phyloP scores from a whole-genome alignment of 2,113 vertebrate genomes.

The Parus major region DNA sequence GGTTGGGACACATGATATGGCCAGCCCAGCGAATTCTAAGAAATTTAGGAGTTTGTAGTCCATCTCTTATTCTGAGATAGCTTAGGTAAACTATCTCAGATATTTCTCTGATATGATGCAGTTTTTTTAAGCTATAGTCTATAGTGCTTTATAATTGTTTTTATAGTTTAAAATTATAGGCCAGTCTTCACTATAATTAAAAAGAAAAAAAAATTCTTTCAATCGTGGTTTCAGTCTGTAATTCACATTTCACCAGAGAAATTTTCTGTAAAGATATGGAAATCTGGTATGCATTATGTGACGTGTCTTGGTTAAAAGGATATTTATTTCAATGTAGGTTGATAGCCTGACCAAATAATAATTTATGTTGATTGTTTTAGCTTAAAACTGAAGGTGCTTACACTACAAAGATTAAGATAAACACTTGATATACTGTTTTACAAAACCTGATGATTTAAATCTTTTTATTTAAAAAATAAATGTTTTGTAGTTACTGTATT shows the following conservation, averaged over 20 bases:
- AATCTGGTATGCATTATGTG: constrained; percentile 9
- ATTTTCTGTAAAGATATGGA: background rate
- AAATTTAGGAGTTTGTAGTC: background rate
- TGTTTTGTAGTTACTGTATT: constrained; percentile 44
- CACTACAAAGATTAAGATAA: constrained; percentile 24
- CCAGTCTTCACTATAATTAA: constrained; percentile 32
- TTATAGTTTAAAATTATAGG: constrained; percentile 1
- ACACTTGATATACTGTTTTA: constrained; percentile 48
- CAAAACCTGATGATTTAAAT: constrained; percentile 59
- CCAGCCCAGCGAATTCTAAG: background rate
- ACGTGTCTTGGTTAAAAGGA: constrained; percentile 12
- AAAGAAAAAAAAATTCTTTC: background rate
- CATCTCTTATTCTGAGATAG: background rate
- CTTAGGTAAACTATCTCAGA: background rate
- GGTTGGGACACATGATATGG: background rate
- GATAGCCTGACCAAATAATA: constrained; percentile 43
- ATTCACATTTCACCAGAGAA: background rate
- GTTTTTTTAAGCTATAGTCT: background rate
- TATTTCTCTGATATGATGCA: background rate
- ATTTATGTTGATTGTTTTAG: constrained; percentile 52
- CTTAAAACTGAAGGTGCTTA: constrained; percentile 59
- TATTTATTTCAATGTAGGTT: constrained; percentile 65
- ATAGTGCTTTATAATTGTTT: background rate
- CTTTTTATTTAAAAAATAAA: constrained; percentile 70
- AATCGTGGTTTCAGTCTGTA: background rate